phyloP scores from a whole-genome alignment of 2,797 vertebrate genomes.

The Takifugu rubripes region DNA sequence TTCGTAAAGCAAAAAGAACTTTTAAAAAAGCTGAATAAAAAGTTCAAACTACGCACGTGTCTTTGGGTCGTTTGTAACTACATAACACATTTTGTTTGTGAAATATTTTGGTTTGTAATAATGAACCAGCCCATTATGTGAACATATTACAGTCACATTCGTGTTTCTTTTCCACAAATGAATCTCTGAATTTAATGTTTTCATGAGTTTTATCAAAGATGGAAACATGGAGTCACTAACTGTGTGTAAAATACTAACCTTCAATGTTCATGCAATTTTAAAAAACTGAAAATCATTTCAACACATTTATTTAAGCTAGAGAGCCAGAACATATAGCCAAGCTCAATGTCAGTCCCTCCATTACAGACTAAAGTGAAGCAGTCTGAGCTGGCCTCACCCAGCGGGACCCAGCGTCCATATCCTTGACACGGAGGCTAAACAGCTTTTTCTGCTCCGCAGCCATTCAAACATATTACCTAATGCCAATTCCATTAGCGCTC shows the following conservation, averaged over 20 bases:
- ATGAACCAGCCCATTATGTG: too few relatives aligned
- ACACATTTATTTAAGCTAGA: conserved; percentile 39
- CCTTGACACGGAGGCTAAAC: conserved; percentile 35
- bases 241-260: background rate
- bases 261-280: conserved; percentile 16
- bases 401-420: conserved; percentile 51
- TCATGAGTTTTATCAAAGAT: too few relatives aligned
- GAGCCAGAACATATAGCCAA: conserved; percentile 55
- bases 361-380: conserved; percentile 56
- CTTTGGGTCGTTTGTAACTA: conserved; percentile 33
- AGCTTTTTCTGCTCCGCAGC: conserved; percentile 33
- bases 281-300: conserved; percentile 24
- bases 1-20: conserved; percentile 76
- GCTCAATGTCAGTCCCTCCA: conserved; percentile 39
- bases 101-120: too few relatives aligned
- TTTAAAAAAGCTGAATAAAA: conserved; percentile 72
- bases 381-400: conserved; percentile 19
- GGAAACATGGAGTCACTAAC: background rate
- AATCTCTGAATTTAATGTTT: too few relatives aligned
- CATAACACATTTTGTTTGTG: too few relatives aligned
- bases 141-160: too few relatives aligned
- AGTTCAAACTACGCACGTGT: conserved; percentile 56
- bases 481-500: conserved; percentile 58
- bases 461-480: conserved; percentile 52
- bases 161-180: too few relatives aligned